Conservation (phyloP, 2,888 invertebrate species). For the Melikaiella ostensackeni region DNA sequence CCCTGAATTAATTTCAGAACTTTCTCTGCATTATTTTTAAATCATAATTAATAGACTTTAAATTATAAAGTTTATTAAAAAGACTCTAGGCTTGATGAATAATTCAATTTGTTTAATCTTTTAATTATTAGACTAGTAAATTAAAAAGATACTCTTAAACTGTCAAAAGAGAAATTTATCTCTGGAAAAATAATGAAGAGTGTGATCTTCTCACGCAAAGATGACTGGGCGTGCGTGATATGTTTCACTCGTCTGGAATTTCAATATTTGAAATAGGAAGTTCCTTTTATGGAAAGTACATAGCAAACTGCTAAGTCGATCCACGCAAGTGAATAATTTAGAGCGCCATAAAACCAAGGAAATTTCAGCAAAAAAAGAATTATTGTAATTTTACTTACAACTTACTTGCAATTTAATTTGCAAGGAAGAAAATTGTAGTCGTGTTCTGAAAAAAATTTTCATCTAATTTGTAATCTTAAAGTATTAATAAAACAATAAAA, state of each 20-base stretch:
- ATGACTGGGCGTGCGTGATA: conserved; percentile 38
- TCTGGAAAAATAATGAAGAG: conserved; percentile 26
- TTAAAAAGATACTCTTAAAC: background rate
- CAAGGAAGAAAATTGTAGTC: too few species aligned
- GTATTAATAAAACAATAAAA: too few species aligned
- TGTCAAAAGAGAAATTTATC: conserved; percentile 15
- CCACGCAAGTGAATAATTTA: conserved; percentile 17
- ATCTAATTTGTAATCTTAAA: too few species aligned
- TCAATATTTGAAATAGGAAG: conserved; percentile 36
- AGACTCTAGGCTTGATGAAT: background rate
- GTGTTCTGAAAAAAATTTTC: too few species aligned
- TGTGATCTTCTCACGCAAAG: conserved; percentile 32
- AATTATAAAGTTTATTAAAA: background rate
- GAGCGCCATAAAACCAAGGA: background rate
- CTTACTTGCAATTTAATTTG: too few species aligned
- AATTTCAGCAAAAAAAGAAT: background rate
- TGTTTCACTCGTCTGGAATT: conserved; percentile 32
- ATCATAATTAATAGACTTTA: background rate
- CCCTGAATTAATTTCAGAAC: background rate
- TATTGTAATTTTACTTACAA: background rate
- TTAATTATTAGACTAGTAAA: background rate
- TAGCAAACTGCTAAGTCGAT: background rate
- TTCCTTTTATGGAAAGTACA: conserved; percentile 21
- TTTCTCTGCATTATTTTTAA: too few species aligned
- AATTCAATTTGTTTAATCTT: conserved; percentile 12